phyloP scores from a whole-genome alignment of 2,113 vertebrate genomes.

The Sitta europaea region DNA sequence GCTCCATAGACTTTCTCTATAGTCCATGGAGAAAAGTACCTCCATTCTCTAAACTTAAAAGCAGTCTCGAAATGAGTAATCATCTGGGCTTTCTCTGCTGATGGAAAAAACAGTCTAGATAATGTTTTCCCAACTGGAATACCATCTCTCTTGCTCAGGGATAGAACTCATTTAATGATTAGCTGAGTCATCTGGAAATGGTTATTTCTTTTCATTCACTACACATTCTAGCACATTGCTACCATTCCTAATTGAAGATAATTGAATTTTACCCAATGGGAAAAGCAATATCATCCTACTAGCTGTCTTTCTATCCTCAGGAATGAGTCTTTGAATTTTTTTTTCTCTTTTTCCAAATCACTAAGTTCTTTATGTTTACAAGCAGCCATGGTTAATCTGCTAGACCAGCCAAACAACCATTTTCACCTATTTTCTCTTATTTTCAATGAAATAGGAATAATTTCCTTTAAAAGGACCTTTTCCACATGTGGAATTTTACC shows the following conservation, averaged over 20 bases:
- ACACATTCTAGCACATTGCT: not conserved
- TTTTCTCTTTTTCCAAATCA: not conserved
- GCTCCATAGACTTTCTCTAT: not conserved
- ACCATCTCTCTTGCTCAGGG: not conserved
- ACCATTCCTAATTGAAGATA: not conserved
- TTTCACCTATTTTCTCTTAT: not conserved
- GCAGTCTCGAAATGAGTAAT: not conserved
- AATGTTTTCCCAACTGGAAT: not conserved
- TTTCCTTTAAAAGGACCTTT: not conserved
- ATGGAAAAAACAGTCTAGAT: not conserved
- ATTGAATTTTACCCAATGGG: not conserved
- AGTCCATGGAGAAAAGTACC: not conserved
- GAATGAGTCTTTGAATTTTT: not conserved
- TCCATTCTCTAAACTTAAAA: not conserved
- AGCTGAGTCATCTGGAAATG: not conserved
- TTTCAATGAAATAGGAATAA: not conserved
- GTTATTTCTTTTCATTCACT: not conserved
- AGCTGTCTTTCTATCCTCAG: not conserved
- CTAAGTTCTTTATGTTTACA: not conserved
- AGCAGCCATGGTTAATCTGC: not conserved
- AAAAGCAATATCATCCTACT: not conserved
- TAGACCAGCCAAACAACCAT: not conserved
- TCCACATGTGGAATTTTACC: not conserved
- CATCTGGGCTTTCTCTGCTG: not conserved
- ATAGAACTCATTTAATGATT: not conserved